A percentile compares a stretch with the other conserved stretches of the same genome.
These are phyloP conservation scores for Myxocyprinus asiaticus DNA, from an alignment of 2,113 vertebrate genomes.

Conservation along the genomic window DNA sequence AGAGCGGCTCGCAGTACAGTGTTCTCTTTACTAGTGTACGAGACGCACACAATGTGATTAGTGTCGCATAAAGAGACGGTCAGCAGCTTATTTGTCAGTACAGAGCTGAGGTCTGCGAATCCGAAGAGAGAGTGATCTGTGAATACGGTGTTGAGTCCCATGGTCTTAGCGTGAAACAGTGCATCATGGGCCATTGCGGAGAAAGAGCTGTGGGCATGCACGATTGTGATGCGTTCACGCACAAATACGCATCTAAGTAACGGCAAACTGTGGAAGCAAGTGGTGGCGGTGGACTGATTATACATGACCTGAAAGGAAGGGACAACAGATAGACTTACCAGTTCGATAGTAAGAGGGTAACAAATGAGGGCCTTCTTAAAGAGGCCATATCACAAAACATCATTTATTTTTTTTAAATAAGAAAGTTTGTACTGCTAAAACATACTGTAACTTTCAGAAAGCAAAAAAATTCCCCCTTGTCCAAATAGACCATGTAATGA, in stretches of 20 bases:
- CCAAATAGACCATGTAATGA: too few species aligned
- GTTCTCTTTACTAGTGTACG: constrained; percentile 98
- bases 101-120: constrained; percentile 95
- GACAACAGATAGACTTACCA: neutral
- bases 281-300: constrained; percentile 95
- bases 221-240: constrained; percentile 86
- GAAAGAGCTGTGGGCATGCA: constrained; percentile 97
- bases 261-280: constrained; percentile 92
- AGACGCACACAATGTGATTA: constrained; percentile 95
- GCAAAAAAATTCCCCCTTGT: too few species aligned
- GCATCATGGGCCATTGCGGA: constrained; percentile 95
- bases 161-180: constrained; percentile 94
- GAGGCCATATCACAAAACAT: neutral
- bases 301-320: constrained; percentile 85
- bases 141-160: constrained; percentile 95
- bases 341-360: neutral
- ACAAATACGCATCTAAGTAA: constrained; percentile 92
- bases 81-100: constrained; percentile 97
- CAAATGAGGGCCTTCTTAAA: neutral
- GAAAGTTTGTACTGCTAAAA: too few species aligned
- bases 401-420: too few species aligned
- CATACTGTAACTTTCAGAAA: too few species aligned
- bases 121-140: constrained; percentile 98
- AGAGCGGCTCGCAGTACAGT: constrained; percentile 90
- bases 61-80: constrained; percentile 93